A percentile compares a stretch with the other conserved stretches of the same genome.
These are phyloP conservation scores for Cyrtorhinus lividipennis DNA, from an alignment of 1,140 invertebrate genomes.

Conservation along the genomic window DNA sequence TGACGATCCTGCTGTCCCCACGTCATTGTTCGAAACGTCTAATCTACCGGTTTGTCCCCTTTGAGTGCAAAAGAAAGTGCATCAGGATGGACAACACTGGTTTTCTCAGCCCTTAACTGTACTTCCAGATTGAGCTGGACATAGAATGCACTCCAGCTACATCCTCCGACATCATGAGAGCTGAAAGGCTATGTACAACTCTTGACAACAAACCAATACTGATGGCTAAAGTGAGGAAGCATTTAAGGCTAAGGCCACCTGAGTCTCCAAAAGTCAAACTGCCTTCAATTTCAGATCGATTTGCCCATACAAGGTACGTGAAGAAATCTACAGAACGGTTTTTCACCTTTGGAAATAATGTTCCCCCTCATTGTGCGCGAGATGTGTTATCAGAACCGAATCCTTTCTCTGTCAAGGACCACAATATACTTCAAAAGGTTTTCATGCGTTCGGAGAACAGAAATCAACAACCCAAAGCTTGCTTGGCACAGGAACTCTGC, in stretches of 20 bases:
- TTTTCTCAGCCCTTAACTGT: too few species aligned
- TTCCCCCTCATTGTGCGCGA: background rate
- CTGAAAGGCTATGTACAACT: background rate
- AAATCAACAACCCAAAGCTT: background rate
- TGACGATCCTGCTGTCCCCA: too few species aligned
- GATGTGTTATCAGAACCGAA: background rate
- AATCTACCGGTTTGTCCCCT: background rate
- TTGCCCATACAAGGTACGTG: background rate
- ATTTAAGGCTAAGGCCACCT: background rate
- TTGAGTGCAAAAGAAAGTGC: background rate
- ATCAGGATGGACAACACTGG: background rate
- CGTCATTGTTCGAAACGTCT: background rate
- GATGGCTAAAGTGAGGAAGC: slow-evolving; percentile 4
- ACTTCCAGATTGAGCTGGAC: slow-evolving; percentile 1
- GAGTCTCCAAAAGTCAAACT: background rate
- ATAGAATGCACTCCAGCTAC: background rate
- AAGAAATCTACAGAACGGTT: background rate
- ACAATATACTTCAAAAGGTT: background rate
- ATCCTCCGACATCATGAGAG: background rate
- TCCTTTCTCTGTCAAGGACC: background rate
- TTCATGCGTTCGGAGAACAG: background rate
- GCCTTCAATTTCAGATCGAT: background rate
- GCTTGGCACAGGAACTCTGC: background rate
- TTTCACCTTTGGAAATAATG: background rate
- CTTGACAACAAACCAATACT: background rate